A percentile compares a stretch with the other conserved stretches of the same genome.
Evolutionary conservation across 1,140 invertebrate species (phyloP).

Genomic region (Helicoverpa zea): DNA sequence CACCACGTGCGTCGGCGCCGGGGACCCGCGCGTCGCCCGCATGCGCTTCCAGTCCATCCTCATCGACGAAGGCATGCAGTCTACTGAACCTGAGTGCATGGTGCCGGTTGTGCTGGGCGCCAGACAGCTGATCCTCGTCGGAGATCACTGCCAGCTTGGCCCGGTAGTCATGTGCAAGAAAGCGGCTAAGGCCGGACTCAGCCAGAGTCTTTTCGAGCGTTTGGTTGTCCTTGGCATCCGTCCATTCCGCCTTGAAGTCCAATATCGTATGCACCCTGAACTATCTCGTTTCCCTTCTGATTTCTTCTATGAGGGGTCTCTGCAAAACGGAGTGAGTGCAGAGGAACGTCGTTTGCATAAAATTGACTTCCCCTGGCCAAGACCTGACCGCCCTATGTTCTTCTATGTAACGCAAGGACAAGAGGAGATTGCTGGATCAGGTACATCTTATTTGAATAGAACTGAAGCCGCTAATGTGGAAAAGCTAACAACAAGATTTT

Average conservation of each 20-base stretch:
- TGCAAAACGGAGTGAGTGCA: constrained; percentile 99
- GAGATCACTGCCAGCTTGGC: constrained; percentile 99
- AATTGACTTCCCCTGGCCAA: constrained; percentile 99
- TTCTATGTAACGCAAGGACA: constrained; percentile 99
- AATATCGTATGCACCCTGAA: constrained; percentile 99
- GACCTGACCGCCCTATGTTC: constrained; percentile 98
- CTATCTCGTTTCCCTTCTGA: constrained; percentile 99
- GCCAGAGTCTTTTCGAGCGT: constrained; percentile 98
- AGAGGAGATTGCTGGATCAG: constrained; percentile 99
- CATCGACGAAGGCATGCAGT: constrained; percentile 99
- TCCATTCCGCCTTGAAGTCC: constrained; percentile 98
- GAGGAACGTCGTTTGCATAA: constrained; percentile 96
- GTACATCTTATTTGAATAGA: constrained; percentile 99
- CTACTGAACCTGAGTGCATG: constrained; percentile 99
- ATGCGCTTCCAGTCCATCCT: constrained; percentile 99
- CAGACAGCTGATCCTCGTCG: constrained; percentile 97
- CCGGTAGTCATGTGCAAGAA: constrained; percentile 99
- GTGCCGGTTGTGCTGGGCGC: constrained; percentile 99
- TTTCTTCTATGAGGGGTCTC: constrained; percentile 99
- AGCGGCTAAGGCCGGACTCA: constrained; percentile 98
- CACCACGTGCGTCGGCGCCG: constrained; percentile 99
- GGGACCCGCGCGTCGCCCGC: constrained; percentile 96
- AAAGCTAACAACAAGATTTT: constrained; percentile 97
- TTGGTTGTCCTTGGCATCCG: constrained; percentile 98
- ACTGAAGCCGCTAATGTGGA: constrained; percentile 99